These are phyloP conservation scores for Gobionotothen gibberifrons DNA, from an alignment of 2,797 vertebrate species.

Conservation along the genomic window DNA sequence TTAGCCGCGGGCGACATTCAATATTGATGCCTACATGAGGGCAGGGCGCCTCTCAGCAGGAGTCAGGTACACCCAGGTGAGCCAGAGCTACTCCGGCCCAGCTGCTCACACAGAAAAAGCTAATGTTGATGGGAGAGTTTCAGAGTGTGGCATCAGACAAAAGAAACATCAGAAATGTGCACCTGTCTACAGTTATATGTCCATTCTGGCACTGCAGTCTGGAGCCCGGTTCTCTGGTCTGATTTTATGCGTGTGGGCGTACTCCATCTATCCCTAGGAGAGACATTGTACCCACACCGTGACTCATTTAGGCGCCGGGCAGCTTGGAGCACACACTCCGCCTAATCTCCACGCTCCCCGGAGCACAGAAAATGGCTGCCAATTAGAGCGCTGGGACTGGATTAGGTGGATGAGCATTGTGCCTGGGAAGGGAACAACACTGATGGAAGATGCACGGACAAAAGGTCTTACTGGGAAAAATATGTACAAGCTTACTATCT, in stretches of 20 bases:
- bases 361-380: constrained; percentile 72
- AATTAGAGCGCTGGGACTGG: constrained; percentile 74
- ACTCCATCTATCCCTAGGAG: constrained; percentile 43
- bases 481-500: neutral
- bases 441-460: constrained; percentile 29
- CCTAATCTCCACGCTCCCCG: constrained; percentile 66
- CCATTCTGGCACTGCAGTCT: neutral
- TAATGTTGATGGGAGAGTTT: constrained; percentile 8
- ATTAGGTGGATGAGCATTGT: constrained; percentile 61
- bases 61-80: constrained; percentile 49
- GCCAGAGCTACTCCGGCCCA: constrained; percentile 1
- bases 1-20: constrained; percentile 67
- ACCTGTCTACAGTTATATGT: neutral
- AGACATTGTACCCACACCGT: constrained; percentile 49
- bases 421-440: constrained; percentile 41
- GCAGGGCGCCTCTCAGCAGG: constrained; percentile 26
- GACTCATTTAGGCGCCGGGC: constrained; percentile 68
- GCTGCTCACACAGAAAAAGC: neutral
- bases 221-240: constrained; percentile 5
- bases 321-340: constrained; percentile 54
- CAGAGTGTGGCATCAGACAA: constrained; percentile 18
- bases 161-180: neutral
- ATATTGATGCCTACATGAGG: constrained; percentile 69
- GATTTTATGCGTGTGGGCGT: constrained; percentile 32
- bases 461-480: constrained; percentile 17